Base-by-base conservation (phyloP, 2,113 vertebrate genomes). In the Bagarius yarrelli region DNA sequence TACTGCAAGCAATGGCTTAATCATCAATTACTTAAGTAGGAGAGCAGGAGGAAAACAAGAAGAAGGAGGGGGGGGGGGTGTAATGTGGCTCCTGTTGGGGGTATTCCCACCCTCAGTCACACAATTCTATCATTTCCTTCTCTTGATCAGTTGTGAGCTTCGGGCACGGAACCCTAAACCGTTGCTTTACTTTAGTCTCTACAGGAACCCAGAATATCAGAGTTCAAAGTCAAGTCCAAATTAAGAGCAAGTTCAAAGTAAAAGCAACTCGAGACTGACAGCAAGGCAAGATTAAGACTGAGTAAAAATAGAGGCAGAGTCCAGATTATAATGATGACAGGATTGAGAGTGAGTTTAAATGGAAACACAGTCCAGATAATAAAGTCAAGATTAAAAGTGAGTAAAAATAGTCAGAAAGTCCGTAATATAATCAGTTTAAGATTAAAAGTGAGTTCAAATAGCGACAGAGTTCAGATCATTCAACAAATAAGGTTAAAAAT, bases 1-100 rank as follows among this genome's bases (percentile, higher is more conserved):
- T 86, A 16, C 85, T 86, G 87, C 88, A 88, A 85, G 85, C 71
- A 82, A 25, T 47, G 75, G 85, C 84, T 82, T 85, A 87, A 89
- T 90, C 86, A 89, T 87, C 82, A 83, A 47, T 85, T 81, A 81
- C 19, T 71, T 59, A n/a, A 59, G 25, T 9, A 6, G 8, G 25
- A 27, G 57, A 60, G 14, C 55, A 60, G n/a, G n/a, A 61, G 59
- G 59, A 61, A 44, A 67, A 69, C 78, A 79, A 82, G 73, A 50
- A 64, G 56, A 64, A 78, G 82, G 83, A 79, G 75, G 44, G 70
- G 64, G 83, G 83, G 79, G 72, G 44, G 70, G 69, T 81, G 76
- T 87, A 85, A 82, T 86, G 85, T 86, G 53, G 44, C 59, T 60
- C 84, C 77, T 61, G 36, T 61, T 81, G 86, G 86, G 86, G 69